Base-by-base conservation (phyloP, 2,113 vertebrate genomes). In the Brachyhypopomus occidentalis region DNA sequence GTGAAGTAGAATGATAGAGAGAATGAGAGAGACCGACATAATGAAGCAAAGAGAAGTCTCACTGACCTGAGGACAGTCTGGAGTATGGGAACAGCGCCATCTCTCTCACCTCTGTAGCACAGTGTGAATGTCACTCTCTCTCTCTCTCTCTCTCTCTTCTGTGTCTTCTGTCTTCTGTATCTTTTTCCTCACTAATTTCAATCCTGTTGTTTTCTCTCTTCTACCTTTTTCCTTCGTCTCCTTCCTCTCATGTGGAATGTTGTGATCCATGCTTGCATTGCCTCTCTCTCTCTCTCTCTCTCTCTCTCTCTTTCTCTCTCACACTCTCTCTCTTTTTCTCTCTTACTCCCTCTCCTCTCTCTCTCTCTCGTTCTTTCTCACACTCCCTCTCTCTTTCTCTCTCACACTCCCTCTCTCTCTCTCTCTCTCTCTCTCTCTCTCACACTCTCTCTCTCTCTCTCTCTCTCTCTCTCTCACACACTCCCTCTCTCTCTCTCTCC, bases 51-150 rank as follows among this genome's bases (percentile, higher is more conserved):
- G 75, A 5, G 52, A 62, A 84, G 79, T 84, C 83, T 67, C 79
- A 92, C 91, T 91, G 87, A 93, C 92, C 92, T 92, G 92, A 41
- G 62, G 88, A 63, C 38, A 77, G 85, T 87, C 85, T 91, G 90
- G 86, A 89, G 84, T 88, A 83, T 19, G 69, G 85, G 80, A 92
- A 79, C 66, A 89, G 82, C 38, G 88, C 90, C 92, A 93, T 92
- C 8, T 71, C 25, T 73, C 45, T 64, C 56, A 66, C 23, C 27
- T 69, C 38, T 58, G 22, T 23, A 20, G 20, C 16, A 22, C 19
- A 48, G 27, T 72, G 11, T 64, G 23, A 79, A 48, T 84, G 71
- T 27, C 1, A 59, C 36, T 78, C 77, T 85, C 59, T 25, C 79
- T 48, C 67, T 63, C 64, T 67, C 76, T 85, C 72, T 85, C 82